These are phyloP conservation scores for Pseudorectes ferrugineus DNA, from an alignment of 2,113 vertebrate genomes.

Conservation along the genomic window DNA sequence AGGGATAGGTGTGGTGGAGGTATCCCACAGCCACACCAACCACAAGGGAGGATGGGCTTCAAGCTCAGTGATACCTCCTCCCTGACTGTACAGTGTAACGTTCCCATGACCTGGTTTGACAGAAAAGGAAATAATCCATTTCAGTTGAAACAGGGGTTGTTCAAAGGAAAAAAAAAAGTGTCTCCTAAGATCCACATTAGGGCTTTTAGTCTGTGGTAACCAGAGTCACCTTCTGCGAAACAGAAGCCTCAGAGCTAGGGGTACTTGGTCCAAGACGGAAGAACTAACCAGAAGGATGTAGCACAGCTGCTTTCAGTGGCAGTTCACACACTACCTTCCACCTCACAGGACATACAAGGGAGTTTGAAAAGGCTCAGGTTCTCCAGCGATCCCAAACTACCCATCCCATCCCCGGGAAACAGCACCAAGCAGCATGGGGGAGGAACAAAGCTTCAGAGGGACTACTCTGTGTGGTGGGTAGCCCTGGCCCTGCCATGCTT, in stretches of 20 bases:
- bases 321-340: neutral
- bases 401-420: fast-evolving
- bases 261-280: neutral
- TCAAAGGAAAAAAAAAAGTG: fast-evolving
- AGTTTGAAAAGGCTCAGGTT: neutral
- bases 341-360: neutral
- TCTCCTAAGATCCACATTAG: neutral
- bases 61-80: neutral
- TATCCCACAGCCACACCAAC: neutral
- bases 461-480: neutral
- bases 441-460: neutral
- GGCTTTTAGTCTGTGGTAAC: neutral
- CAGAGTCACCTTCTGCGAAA: neutral
- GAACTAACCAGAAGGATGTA: neutral
- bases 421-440: fast-evolving
- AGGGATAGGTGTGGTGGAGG: neutral
- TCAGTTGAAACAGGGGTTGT: neutral
- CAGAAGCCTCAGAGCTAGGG: fast-evolving
- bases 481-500: neutral
- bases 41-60: neutral
- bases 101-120: neutral
- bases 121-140: neutral
- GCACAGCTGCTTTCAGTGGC: neutral
- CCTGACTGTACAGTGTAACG: neutral
- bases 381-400: neutral